Evolutionary conservation across 2,797 vertebrate genomes (phyloP).

Genomic region (Anomalospiza imberbis): DNA sequence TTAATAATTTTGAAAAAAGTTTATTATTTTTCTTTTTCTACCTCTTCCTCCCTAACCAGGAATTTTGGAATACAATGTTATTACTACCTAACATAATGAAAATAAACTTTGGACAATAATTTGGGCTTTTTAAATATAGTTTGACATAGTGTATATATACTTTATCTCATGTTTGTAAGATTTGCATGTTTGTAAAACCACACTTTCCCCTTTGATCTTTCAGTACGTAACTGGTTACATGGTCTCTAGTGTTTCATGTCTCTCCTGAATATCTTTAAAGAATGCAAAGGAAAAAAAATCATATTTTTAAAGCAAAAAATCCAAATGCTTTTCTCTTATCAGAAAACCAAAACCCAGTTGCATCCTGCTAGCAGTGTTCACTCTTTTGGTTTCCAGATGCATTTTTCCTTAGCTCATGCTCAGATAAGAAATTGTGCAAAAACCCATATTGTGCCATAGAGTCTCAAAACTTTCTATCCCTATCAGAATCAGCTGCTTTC

Average conservation of each 20-base stretch:
- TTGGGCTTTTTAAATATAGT: not conserved
- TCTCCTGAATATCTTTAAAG: not conserved
- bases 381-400: not conserved
- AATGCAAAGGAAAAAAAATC: not conserved
- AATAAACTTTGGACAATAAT: not conserved
- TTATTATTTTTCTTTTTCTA: not conserved
- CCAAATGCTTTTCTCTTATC: not conserved
- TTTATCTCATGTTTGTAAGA: not conserved
- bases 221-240: not conserved
- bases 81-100: not conserved
- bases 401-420: not conserved
- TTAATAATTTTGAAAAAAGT: accelerated
- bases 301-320: not conserved
- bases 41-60: not conserved
- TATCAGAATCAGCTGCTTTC: not conserved
- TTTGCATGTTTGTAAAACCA: not conserved
- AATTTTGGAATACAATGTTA: not conserved
- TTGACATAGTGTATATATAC: not conserved
- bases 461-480: not conserved
- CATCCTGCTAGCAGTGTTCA: not conserved
- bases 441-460: not conserved
- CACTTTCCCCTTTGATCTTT: not conserved
- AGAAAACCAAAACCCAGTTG: not conserved
- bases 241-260: not conserved
- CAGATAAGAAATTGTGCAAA: not conserved